Percentiles rank a stretch among this genome's conserved stretches.
phyloP scores from a whole-genome alignment of 2,797 vertebrate genomes.

The Lutjanus campechanus region DNA sequence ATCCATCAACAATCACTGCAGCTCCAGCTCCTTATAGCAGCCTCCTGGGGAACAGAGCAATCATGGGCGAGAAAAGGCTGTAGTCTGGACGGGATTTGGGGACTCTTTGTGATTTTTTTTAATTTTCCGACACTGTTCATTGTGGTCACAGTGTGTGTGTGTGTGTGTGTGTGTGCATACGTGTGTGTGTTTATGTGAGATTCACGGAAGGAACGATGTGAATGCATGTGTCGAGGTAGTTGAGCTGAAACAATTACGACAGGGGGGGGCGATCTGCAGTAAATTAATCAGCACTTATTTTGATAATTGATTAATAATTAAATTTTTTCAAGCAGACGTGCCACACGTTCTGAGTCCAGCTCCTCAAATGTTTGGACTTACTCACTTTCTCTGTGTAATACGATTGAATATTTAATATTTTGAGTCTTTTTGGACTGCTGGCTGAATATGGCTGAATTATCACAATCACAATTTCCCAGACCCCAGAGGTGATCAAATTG shows the following conservation, averaged over 20 bases:
- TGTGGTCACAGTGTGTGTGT: constrained; percentile 8
- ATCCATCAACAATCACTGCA: constrained; percentile 59
- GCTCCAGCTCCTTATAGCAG: constrained; percentile 40
- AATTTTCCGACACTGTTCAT: constrained; percentile 16
- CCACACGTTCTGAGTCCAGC: not conserved
- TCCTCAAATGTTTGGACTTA: not conserved
- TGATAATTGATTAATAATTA: not conserved
- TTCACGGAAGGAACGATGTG: not conserved
- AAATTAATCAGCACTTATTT: not conserved
- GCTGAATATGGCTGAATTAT: not conserved
- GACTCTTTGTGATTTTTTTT: constrained; percentile 8
- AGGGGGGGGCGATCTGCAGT: not conserved
- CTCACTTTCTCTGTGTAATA: not conserved
- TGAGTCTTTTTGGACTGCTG: not conserved
- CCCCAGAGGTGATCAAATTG: not conserved
- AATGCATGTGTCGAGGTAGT: not conserved
- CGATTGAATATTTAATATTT: not conserved
- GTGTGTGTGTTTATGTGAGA: not conserved
- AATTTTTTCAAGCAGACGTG: not conserved
- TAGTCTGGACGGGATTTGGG: constrained; percentile 41
- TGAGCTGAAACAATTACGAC: not conserved
- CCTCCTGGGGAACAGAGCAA: constrained; percentile 64
- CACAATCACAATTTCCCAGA: constrained; percentile 3
- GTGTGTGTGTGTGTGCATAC: not conserved
- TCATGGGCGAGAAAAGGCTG: constrained; percentile 50